Percentiles rank a stretch among this genome's conserved stretches.
phyloP scores from a whole-genome alignment of 2,797 vertebrate genomes.

The Brotula barbata region DNA sequence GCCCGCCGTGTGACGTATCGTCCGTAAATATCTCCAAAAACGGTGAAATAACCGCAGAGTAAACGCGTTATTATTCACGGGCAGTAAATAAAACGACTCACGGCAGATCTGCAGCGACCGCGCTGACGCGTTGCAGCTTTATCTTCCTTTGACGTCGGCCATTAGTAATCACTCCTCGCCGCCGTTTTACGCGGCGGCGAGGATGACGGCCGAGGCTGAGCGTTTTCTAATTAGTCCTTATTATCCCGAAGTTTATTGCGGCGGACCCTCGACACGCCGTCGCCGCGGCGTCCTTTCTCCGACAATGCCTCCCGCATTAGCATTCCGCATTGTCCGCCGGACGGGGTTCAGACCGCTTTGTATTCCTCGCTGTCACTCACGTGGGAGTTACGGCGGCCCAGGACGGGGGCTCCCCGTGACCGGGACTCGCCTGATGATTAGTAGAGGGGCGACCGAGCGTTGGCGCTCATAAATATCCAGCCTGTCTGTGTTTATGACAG shows the following conservation, averaged over 20 bases:
- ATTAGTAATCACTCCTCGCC: conserved; percentile 44
- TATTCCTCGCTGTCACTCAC: conserved; percentile 19
- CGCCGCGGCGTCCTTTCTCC: conserved; percentile 23
- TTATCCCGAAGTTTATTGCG: conserved; percentile 54
- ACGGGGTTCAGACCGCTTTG: conserved; percentile 40
- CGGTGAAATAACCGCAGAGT: not conserved
- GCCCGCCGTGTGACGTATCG: too few relatives aligned
- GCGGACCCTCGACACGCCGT: conserved; percentile 27
- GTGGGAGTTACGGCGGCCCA: conserved; percentile 17
- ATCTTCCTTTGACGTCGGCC: conserved; percentile 50
- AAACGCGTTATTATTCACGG: conserved; percentile 11
- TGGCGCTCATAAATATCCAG: conserved; percentile 25
- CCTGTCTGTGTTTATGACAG: conserved; percentile 7
- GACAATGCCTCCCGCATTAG: conserved; percentile 50
- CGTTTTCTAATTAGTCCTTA: conserved; percentile 57
- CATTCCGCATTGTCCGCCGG: conserved; percentile 53
- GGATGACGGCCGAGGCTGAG: conserved; percentile 48
- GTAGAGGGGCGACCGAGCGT: conserved; percentile 34
- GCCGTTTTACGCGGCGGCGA: conserved; percentile 42
- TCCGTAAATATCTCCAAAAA: too few relatives aligned
- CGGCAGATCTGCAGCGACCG: conserved; percentile 31
- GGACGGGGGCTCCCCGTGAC: conserved; percentile 35
- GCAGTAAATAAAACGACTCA: conserved; percentile 47
- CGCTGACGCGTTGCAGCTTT: conserved; percentile 33
- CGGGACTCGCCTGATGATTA: conserved; percentile 34